These are phyloP conservation scores for Mylabris sibirica DNA, from an alignment of 2,888 invertebrate species.

Conservation along the genomic window DNA sequence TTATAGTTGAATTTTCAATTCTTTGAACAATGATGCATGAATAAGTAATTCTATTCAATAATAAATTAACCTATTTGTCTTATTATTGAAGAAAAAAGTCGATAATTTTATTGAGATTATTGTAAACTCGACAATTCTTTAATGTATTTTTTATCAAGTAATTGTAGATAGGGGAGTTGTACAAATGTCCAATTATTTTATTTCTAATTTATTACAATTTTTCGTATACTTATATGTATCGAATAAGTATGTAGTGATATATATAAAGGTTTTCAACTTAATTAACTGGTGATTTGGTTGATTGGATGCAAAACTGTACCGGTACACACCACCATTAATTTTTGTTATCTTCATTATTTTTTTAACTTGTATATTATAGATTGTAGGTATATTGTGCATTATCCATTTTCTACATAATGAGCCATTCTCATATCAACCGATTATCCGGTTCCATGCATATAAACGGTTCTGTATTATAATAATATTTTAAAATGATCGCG, in stretches of 20 bases:
- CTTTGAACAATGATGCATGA: not conserved
- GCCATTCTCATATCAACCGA: conserved; percentile 55
- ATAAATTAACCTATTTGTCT: not conserved
- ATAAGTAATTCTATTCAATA: not conserved
- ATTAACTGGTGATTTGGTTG: conserved; percentile 59
- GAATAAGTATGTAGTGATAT: too few species aligned
- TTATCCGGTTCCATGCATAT: conserved; percentile 51
- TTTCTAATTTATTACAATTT: too few species aligned
- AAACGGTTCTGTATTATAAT: conserved; percentile 56
- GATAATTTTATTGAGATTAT: not conserved
- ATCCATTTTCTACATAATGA: conserved; percentile 58
- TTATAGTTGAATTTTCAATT: conserved; percentile 2
- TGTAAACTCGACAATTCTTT: conserved; percentile 24
- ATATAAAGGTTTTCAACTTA: conserved; percentile 34
- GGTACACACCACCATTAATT: conserved; percentile 36
- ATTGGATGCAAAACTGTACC: conserved; percentile 56
- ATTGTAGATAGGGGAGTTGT: not conserved
- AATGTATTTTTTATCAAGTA: not conserved
- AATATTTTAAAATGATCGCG: conserved; percentile 55
- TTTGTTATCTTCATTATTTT: conserved; percentile 34
- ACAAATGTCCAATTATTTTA: not conserved
- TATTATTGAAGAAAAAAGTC: not conserved
- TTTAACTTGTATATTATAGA: conserved; percentile 35
- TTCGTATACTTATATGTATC: too few species aligned
- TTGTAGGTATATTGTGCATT: conserved; percentile 52